Evolutionary conservation across 2,888 invertebrate species (phyloP), one percentile per base, ranked within the genome.

Genomic region (Antitype chi): DNA sequence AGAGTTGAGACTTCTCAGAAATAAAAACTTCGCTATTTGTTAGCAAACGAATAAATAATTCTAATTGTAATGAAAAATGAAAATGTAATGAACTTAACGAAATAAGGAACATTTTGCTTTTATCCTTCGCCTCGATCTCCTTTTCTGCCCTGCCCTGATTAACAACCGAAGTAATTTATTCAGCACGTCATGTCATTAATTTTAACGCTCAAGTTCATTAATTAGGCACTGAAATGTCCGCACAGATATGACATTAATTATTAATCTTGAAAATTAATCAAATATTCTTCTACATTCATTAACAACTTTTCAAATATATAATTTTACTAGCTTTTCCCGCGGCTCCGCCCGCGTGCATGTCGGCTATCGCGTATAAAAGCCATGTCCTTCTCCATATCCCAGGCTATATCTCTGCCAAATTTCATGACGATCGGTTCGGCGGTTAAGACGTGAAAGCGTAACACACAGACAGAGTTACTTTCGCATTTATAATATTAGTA

Each of bases 131-230:
- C 43, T 57, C n/a, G 43, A 87, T 85, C 71, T 67, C 62, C 62
- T 80, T 81, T 78, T 70, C 74, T 85, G 71, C 74, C 38, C 47
- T 63, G 70, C 53, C 62, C 70, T 81, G 76, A 85, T 87, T 80
- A 79, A 70, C 38, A 67, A 80, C 68, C 63, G 17, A 72, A 76
- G 81, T 87, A 82, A 86, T 85, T 87, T 86, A 87, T 85, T 86
- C 74, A 83, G 59, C 76, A 83, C 74, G 78, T 78, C 75, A 66
- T 73, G 59, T 73, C 74, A 85, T 85, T 78, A 74, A 87, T 85
- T 82, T 70, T 49, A 82, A 87, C 75, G 67, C 70, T 70, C 62
- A 67, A 81, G 63, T 80, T 85, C 74, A 78, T 87, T 86, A 85
- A 86, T 87, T 78, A 83, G 66, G 57, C 70, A 69, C 74, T 68